These are phyloP conservation scores for Grus americana DNA, from an alignment of 2,113 vertebrate genomes.

Conservation along the genomic window DNA sequence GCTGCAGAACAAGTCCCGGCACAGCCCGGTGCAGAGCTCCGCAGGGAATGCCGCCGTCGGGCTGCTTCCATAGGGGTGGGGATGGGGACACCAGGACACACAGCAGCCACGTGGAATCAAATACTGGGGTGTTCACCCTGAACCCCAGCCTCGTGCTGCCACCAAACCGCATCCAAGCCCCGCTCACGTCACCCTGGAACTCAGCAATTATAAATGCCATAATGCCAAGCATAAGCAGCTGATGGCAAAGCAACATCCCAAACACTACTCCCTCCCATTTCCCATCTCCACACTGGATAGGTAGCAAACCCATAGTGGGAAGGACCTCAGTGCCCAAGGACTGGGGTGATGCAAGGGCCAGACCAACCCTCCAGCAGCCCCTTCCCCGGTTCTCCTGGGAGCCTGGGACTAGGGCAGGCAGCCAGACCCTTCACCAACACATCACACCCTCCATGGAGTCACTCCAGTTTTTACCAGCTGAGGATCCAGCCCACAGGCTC, in stretches of 20 bases:
- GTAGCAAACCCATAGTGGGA: neutral
- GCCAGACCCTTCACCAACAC: neutral
- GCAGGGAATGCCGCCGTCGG: rapidly evolving
- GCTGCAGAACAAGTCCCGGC: neutral
- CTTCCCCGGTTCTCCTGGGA: neutral
- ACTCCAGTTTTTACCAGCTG: neutral
- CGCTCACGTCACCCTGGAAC: neutral
- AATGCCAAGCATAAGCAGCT: neutral
- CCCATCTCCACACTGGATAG: neutral
- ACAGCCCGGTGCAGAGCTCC: neutral
- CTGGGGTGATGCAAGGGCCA: neutral
- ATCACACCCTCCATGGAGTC: neutral
- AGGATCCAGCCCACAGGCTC: neutral
- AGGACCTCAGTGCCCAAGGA: neutral
- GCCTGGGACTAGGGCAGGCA: neutral
- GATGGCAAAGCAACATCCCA: neutral
- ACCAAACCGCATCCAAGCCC: neutral
- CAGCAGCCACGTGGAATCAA: neutral
- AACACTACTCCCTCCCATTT: neutral
- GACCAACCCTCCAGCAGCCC: neutral
- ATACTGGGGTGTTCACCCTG: neutral
- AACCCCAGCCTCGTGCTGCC: neutral
- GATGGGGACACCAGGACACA: neutral
- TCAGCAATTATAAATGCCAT: rapidly evolving
- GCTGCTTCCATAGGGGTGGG: neutral